Evolutionary conservation across 2,113 vertebrate genomes (phyloP).

Genomic region (Orientallactaga bullata): DNA sequence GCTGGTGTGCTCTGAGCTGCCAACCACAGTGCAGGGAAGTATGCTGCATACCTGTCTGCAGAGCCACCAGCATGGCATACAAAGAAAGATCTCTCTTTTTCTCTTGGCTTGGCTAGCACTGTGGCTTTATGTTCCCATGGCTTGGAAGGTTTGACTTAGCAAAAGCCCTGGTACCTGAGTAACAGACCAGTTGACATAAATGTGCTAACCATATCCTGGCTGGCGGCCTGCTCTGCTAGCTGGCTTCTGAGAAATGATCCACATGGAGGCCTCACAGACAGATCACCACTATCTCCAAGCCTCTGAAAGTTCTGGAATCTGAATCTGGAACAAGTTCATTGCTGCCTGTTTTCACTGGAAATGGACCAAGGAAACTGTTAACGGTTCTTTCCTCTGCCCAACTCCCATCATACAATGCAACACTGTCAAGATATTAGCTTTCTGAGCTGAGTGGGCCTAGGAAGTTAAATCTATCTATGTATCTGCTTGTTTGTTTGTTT

Average conservation of each 20-base stretch:
- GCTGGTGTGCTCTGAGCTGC: not conserved
- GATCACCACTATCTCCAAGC: slow-evolving; percentile 59
- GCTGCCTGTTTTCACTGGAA: slow-evolving; percentile 76
- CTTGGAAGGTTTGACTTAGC: slow-evolving; percentile 57
- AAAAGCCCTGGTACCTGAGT: slow-evolving; percentile 66
- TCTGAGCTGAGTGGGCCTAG: slow-evolving; percentile 27
- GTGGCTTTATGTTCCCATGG: slow-evolving; percentile 59
- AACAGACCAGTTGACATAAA: slow-evolving; percentile 61
- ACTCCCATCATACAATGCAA: slow-evolving; percentile 5
- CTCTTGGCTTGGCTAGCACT: slow-evolving; percentile 26
- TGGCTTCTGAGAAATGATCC: slow-evolving; percentile 73
- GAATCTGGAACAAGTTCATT: slow-evolving; percentile 66
- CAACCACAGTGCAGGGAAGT: not conserved
- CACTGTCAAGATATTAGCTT: not conserved
- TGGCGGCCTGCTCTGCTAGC: slow-evolving; percentile 62
- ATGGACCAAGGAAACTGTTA: slow-evolving; percentile 61
- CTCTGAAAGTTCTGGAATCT: slow-evolving; percentile 64
- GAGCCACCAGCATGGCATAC: not conserved
- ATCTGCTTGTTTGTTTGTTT: too few species aligned
- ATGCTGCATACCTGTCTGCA: not conserved
- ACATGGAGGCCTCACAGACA: slow-evolving; percentile 61
- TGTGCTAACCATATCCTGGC: slow-evolving; percentile 70
- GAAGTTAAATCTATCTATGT: not conserved
- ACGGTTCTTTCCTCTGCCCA: slow-evolving; percentile 10
- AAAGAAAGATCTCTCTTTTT: slow-evolving; percentile 20